Conservation (phyloP, 2,888 invertebrate genomes). For the Lacanobia oleracea region DNA sequence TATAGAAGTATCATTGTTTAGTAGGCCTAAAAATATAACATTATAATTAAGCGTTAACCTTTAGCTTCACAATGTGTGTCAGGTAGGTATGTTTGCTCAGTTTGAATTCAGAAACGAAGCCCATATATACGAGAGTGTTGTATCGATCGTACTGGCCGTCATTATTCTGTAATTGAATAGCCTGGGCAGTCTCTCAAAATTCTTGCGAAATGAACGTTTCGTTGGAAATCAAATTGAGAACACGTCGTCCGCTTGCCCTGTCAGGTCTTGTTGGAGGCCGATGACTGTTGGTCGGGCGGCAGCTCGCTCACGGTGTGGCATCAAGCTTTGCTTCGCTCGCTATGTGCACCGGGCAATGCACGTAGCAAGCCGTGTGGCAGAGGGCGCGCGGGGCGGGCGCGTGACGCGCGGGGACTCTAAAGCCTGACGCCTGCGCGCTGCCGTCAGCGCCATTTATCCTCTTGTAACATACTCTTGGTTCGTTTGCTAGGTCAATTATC, state of each 20-base stretch:
- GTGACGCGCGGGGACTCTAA: conserved; percentile 78
- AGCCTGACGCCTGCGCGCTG: conserved; percentile 81
- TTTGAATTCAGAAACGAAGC: conserved; percentile 12
- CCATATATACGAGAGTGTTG: conserved; percentile 1
- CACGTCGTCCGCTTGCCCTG: conserved; percentile 72
- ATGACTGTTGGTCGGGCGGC: conserved; percentile 68
- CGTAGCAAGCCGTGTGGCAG: conserved; percentile 58
- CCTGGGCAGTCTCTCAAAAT: conserved; percentile 12
- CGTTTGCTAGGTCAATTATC: conserved; percentile 86
- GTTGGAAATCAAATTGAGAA: conserved; percentile 76
- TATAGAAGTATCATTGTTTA: neutral
- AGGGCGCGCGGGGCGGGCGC: conserved; percentile 76
- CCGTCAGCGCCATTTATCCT: conserved; percentile 79
- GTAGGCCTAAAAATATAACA: neutral
- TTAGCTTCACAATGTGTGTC: neutral
- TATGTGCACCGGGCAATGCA: conserved; percentile 72
- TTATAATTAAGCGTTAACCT: neutral
- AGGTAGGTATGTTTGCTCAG: neutral
- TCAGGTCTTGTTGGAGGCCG: conserved; percentile 76
- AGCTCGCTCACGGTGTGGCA: conserved; percentile 77
- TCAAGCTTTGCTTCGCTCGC: conserved; percentile 73
- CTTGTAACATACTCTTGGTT: conserved; percentile 82
- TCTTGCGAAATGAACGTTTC: conserved; percentile 44
- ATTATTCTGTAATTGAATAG: conserved; percentile 27
- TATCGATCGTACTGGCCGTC: conserved; percentile 23